phyloP scores from a whole-genome alignment of 2,113 vertebrate species.

The Camarhynchus parvulus region DNA sequence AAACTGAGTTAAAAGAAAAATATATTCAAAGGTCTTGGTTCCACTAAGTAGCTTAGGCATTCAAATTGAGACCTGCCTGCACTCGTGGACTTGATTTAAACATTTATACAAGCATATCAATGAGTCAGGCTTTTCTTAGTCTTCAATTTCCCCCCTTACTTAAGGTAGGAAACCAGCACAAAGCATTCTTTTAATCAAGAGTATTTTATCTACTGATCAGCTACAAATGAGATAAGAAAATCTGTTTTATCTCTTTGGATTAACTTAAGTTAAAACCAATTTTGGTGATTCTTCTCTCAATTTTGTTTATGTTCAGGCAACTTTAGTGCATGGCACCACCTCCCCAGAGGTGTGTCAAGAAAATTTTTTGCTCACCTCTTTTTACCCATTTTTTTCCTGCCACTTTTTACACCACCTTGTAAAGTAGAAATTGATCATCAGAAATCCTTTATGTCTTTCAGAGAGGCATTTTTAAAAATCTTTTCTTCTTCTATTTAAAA shows the following conservation, averaged over 20 bases:
- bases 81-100: neutral
- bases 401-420: neutral
- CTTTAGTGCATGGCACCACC: neutral
- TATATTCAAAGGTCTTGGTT: neutral
- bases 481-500: neutral
- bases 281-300: neutral
- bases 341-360: neutral
- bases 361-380: neutral
- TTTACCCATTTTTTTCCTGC: neutral
- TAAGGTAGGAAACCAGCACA: neutral
- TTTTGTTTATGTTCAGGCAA: neutral
- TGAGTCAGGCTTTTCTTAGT: neutral
- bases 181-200: neutral
- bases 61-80: neutral
- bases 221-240: neutral
- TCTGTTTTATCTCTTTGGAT: neutral
- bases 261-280: neutral
- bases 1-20: neutral
- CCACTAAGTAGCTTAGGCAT: neutral
- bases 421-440: neutral
- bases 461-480: rapidly evolving
- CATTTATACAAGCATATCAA: neutral
- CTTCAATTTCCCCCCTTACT: neutral
- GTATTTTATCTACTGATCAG: neutral
- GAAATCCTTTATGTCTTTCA: neutral